Evolutionary conservation across 92 coral and sea anemone species (phyloP).

Genomic region (Meandrina meandrites): DNA sequence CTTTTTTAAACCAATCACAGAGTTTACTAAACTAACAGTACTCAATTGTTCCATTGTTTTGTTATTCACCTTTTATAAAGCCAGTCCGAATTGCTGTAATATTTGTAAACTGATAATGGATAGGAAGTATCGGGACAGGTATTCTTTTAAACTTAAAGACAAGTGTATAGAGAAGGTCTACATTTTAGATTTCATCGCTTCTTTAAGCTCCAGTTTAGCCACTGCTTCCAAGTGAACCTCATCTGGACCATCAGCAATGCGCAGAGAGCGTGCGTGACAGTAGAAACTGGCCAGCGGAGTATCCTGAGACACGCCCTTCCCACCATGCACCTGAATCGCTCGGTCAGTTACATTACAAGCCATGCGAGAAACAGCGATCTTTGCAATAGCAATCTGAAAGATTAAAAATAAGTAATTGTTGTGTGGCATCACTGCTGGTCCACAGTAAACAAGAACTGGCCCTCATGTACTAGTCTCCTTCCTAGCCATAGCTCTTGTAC

Average conservation of each 20-base stretch:
- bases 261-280: slow-evolving; percentile 73
- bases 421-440: not conserved
- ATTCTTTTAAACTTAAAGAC: not conserved
- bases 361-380: slow-evolving; percentile 89
- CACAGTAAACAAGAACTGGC: not conserved
- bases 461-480: not conserved
- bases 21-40: too few species aligned
- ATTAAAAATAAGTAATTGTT: not conserved
- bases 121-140: too few species aligned
- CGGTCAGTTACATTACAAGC: slow-evolving; percentile 90
- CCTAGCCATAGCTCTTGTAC: too few species aligned
- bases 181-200: slow-evolving; percentile 57
- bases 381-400: slow-evolving; percentile 94
- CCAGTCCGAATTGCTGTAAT: too few species aligned
- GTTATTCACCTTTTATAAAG: too few species aligned
- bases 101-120: too few species aligned
- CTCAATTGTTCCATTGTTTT: too few species aligned
- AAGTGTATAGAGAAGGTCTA: not conserved
- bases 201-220: slow-evolving; percentile 84
- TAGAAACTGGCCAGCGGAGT: slow-evolving; percentile 81
- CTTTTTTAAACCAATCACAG: too few species aligned
- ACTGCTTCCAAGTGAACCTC: slow-evolving; percentile 96
- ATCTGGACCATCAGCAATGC: slow-evolving; percentile 99
- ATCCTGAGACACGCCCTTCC: slow-evolving; percentile 97
- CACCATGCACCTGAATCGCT: slow-evolving; percentile 99